phyloP scores from a whole-genome alignment of 2,888 invertebrate genomes.

The Acanthopleura granulata region DNA sequence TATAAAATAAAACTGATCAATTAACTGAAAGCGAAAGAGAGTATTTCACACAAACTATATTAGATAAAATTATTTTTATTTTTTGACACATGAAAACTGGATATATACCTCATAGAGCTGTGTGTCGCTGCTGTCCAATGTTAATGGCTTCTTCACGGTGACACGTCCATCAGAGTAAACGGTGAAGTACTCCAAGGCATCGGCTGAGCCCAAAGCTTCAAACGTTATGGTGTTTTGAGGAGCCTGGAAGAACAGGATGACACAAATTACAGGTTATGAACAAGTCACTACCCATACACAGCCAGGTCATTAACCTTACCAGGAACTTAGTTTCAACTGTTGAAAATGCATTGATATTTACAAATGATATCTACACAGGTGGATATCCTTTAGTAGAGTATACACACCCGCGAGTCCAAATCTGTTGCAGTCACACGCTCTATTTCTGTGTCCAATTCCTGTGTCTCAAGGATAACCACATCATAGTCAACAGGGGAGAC shows the following conservation, averaged over 20 bases:
- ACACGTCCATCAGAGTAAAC: conserved; percentile 51
- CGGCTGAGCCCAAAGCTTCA: conserved; percentile 42
- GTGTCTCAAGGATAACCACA: conserved; percentile 51
- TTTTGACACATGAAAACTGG: too few relatives aligned
- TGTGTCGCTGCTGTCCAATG: conserved; percentile 33
- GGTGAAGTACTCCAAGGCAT: conserved; percentile 50
- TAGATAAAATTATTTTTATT: too few relatives aligned
- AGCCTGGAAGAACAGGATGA: conserved; percentile 29
- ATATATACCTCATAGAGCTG: background rate
- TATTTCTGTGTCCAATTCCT: conserved; percentile 44
- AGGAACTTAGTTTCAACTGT: too few relatives aligned
- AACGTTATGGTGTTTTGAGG: conserved; percentile 58
- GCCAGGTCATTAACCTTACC: too few relatives aligned
- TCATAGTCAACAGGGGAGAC: conserved; percentile 30
- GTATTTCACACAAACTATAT: too few relatives aligned
- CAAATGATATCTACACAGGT: too few relatives aligned
- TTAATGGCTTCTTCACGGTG: conserved; percentile 46
- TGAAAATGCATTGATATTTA: too few relatives aligned
- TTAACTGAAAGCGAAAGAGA: too few relatives aligned
- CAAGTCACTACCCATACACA: too few relatives aligned
- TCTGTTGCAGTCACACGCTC: conserved; percentile 48
- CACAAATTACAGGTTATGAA: too few relatives aligned
- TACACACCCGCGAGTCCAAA: conserved; percentile 41
- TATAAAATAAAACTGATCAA: too few relatives aligned
- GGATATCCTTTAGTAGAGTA: too few relatives aligned